These are phyloP conservation scores for Leucoma salicis DNA, from an alignment of 2,888 invertebrate species.

Conservation along the genomic window DNA sequence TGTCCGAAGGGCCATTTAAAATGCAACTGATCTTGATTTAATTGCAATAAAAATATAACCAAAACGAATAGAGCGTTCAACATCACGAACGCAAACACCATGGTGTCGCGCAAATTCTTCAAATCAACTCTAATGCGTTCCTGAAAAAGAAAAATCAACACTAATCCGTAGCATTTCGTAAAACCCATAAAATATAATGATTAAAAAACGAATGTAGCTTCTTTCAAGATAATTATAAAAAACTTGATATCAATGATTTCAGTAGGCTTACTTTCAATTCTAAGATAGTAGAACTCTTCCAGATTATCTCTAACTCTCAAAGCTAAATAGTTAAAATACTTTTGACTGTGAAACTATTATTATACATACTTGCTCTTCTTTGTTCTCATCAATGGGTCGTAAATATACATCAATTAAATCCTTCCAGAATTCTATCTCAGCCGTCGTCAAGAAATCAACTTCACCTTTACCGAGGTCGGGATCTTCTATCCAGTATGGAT, in stretches of 20 bases:
- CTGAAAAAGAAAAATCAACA: slow-evolving; percentile 75
- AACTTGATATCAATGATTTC: no score
- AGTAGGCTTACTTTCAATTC: no score
- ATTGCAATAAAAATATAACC: slow-evolving; percentile 97
- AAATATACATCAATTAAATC: slow-evolving; percentile 96
- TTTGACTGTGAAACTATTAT: no score
- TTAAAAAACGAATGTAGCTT: no score
- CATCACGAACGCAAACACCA: slow-evolving; percentile 98
- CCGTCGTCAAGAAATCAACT: slow-evolving; percentile 92
- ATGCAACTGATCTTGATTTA: slow-evolving; percentile 97
- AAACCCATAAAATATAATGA: no score
- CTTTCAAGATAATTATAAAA: no score
- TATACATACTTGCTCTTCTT: slow-evolving; percentile 89
- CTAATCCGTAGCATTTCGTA: no score
- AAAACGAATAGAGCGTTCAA: slow-evolving; percentile 98
- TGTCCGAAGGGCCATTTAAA: slow-evolving; percentile 97
- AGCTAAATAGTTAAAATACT: no score
- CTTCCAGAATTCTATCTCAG: slow-evolving; percentile 96
- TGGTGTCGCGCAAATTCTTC: slow-evolving; percentile 95
- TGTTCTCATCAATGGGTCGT: slow-evolving; percentile 94
- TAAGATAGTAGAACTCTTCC: no score
- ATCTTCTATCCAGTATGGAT: slow-evolving; percentile 97
- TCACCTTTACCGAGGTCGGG: slow-evolving; percentile 93
- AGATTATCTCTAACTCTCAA: no score
- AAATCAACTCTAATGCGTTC: slow-evolving; percentile 92